Percentiles rank a stretch among this genome's conserved stretches.
Evolutionary conservation across 2,888 invertebrate species (phyloP).

Genomic region (Atethmia centrago): DNA sequence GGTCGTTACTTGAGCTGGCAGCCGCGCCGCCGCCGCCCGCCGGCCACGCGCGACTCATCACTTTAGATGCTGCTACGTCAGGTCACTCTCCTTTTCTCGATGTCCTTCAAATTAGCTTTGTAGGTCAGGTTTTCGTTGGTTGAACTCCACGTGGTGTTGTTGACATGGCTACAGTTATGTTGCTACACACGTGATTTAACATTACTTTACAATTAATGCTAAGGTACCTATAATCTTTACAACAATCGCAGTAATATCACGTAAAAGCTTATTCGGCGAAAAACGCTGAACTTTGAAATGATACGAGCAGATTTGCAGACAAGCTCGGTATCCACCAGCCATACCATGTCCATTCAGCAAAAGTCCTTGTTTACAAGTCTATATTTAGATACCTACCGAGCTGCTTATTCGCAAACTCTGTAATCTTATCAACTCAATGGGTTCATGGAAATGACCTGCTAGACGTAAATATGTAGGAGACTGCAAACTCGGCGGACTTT

Average conservation of each 20-base stretch:
- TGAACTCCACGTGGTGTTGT: conserved; percentile 88
- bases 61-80: conserved; percentile 89
- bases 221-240: not conserved
- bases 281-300: not conserved
- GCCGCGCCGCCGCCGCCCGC: conserved; percentile 76
- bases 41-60: conserved; percentile 89
- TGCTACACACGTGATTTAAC: conserved; percentile 23
- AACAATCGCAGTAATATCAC: conserved; percentile 8
- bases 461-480: conserved; percentile 72
- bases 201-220: conserved; percentile 16
- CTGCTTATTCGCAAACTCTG: conserved; percentile 45
- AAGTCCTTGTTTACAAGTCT: conserved; percentile 45
- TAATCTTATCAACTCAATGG: conserved; percentile 72
- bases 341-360: conserved; percentile 30
- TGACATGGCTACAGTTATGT: conserved; percentile 76
- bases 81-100: conserved; percentile 91
- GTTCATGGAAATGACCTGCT: conserved; percentile 76
- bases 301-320: not conserved
- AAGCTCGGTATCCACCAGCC: conserved; percentile 6
- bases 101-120: conserved; percentile 91
- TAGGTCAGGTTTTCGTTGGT: conserved; percentile 89
- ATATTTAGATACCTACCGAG: conserved; percentile 22
- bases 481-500: conserved; percentile 72
- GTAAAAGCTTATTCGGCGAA: not conserved
- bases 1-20: conserved; percentile 86